Conservation (phyloP, 2,797 vertebrate species). For the Sparidentex hasta region DNA sequence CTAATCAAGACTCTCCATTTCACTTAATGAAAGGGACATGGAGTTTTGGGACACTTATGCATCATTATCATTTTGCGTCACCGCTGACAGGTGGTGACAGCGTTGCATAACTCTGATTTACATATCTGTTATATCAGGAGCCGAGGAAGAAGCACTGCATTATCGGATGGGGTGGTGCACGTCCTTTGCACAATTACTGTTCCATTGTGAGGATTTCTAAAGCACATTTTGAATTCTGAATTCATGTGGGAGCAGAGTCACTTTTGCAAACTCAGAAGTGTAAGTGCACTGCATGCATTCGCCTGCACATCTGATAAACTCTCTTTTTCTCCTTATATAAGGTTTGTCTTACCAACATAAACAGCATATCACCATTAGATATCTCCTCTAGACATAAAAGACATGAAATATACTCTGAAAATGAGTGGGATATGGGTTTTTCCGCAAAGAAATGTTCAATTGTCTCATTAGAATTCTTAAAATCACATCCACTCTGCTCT, state of each 20-base stretch:
- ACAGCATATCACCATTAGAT: background rate
- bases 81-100: conserved; percentile 17
- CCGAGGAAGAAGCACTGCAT: background rate
- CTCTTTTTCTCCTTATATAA: background rate
- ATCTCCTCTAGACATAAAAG: background rate
- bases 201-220: background rate
- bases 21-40: background rate
- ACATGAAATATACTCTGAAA: background rate
- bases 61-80: background rate
- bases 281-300: background rate
- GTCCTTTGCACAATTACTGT: background rate
- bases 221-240: no score
- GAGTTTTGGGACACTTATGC: background rate
- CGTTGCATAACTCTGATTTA: conserved; percentile 17
- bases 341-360: background rate
- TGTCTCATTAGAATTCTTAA: background rate
- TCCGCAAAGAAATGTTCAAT: background rate
- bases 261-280: background rate
- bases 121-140: conserved; percentile 13
- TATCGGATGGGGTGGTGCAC: background rate
- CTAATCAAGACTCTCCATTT: conserved; percentile 3
- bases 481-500: background rate
- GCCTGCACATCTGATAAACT: background rate
- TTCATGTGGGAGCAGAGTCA: background rate
- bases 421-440: background rate